Conservation (phyloP, 2,113 vertebrate species). For the Phrynosoma blainvillii region DNA sequence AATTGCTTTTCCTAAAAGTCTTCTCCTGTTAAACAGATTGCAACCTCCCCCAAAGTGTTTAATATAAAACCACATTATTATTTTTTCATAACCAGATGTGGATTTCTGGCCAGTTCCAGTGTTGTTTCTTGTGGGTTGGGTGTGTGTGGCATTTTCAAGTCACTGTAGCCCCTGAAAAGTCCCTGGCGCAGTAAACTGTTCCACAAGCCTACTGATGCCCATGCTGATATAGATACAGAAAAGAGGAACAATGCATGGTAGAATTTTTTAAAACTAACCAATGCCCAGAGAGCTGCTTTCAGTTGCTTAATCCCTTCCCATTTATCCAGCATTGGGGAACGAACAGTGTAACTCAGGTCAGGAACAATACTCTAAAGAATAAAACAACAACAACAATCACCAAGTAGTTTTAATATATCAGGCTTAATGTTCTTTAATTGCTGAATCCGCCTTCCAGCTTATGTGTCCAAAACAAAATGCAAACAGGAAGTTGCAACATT, state of each 20-base stretch:
- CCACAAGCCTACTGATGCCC: too few relatives aligned
- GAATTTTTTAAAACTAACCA: conserved; percentile 81
- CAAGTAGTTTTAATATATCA: conserved; percentile 13
- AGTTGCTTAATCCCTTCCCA: conserved; percentile 99
- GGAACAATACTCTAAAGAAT: conserved; percentile 88
- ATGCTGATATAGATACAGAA: not conserved
- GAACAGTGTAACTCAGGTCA: conserved; percentile 94
- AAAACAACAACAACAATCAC: conserved; percentile 23
- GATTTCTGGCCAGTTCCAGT: too few relatives aligned
- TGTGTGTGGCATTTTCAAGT: too few relatives aligned
- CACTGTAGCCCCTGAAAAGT: too few relatives aligned
- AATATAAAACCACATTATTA: too few relatives aligned
- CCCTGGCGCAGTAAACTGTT: not conserved
- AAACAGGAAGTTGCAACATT: not conserved
- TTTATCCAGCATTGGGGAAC: conserved; percentile 94
- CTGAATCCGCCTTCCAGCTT: not conserved
- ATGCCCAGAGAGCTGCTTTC: conserved; percentile 96
- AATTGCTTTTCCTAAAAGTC: too few relatives aligned
- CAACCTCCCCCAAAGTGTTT: too few relatives aligned
- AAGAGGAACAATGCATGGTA: not conserved
- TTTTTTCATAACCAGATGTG: too few relatives aligned
- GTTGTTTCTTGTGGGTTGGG: too few relatives aligned
- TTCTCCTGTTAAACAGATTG: too few relatives aligned
- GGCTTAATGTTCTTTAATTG: not conserved
- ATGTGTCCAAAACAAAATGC: not conserved